Base-by-base conservation (phyloP, 1,140 invertebrate species). In the Metopolophium dirhodum region DNA sequence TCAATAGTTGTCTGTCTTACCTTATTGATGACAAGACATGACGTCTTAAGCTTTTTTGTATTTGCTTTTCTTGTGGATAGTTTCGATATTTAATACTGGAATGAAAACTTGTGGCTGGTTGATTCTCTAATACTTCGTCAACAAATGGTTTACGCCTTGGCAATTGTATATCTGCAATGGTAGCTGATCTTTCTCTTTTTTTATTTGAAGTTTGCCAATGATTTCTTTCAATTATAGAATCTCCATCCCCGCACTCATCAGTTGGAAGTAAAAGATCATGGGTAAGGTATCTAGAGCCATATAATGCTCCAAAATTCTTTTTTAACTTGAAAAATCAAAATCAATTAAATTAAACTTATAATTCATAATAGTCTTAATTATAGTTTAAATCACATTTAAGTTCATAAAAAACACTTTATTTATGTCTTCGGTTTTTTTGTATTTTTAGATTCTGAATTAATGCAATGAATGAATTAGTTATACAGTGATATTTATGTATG, bases 241-340 rank as follows among this genome's bases (percentile, higher is more conserved):
- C 91, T 7, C 77, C 82, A 54, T 94, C 95, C 68, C 95, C 95
- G 94, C 96, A 96, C 94, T 97, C 96, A 93, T 97, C 96, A 20
- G 96, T 96, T 7, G 96, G 96, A 30, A 97, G 94, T 23, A 96
- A 96, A 47, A 96, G 95, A 94, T 97, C 96, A 94, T 96, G 96
- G 37, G 96, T 96, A 82, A 97, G 95, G 94, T 97, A 96, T 41
- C 96, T 95, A 1, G 96, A 96, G 0, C 96, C 96, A 47, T 95
- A 96, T 47, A 96, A 95, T 26, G 95, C 96, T 23, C 95, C 94
- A 87, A 94, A 93, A 57, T 93, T 93, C 91, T 94, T 94, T 89
- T 95, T 49, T 85, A 83, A 90, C 94, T 94, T 93, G 93, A 89
- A 89, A 54, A 57, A 35, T 18, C 18, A n/a, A 8, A 18, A 49